Evolutionary conservation across 2,113 vertebrate species (phyloP).

Genomic region (Ifrita kowaldi): DNA sequence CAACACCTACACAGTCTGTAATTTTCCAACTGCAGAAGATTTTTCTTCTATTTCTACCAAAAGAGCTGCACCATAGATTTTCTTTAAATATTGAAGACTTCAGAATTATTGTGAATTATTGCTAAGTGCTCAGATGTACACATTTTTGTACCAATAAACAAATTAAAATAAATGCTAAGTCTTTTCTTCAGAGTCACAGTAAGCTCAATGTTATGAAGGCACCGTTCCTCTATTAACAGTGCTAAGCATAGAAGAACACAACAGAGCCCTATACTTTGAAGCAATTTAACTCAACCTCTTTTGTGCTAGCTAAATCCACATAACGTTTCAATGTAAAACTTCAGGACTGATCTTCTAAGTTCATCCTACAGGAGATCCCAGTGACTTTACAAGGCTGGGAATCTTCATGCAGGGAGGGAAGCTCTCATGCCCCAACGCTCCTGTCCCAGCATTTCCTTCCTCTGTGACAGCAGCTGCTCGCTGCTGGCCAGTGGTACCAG

Average conservation of each 20-base stretch:
- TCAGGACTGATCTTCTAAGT: neutral
- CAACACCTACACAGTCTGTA: conserved; percentile 66
- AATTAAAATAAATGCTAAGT: neutral
- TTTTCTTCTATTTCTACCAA: conserved; percentile 38
- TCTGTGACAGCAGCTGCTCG: neutral
- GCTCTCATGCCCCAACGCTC: neutral
- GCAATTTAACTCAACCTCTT: neutral
- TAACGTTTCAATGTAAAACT: neutral
- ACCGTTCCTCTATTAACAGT: neutral
- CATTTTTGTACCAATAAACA: neutral
- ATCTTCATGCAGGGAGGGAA: neutral
- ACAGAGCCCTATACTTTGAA: conserved; percentile 21
- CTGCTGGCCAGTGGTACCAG: neutral
- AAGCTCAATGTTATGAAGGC: neutral
- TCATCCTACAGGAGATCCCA: neutral
- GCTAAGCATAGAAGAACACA: neutral
- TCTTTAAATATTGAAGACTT: conserved; percentile 4
- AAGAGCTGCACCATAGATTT: neutral
- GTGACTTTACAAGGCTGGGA: neutral
- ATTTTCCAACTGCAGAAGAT: conserved; percentile 57
- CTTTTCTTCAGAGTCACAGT: neutral
- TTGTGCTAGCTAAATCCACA: neutral
- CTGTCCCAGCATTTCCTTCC: neutral
- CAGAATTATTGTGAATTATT: neutral
- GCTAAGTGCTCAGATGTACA: neutral